Base-by-base conservation (phyloP, 2,888 invertebrate species). In the Ctenicera cuprea region DNA sequence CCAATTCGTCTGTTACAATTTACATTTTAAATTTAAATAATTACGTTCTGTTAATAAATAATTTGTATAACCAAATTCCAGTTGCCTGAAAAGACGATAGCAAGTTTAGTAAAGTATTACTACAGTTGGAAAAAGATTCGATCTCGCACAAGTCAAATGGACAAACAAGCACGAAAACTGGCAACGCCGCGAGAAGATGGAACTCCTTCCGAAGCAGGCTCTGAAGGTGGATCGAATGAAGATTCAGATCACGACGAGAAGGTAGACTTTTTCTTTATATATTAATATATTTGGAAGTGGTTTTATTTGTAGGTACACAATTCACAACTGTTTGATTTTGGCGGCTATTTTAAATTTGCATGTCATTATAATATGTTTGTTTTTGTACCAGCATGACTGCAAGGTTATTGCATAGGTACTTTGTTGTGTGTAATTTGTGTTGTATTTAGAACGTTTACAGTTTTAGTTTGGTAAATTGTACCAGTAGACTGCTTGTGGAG, bases 81-180 rank as follows among this genome's bases (percentile, higher is more conserved):
- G 97, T 89, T 98, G 82, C 98, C 98, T 37, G 98, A 98, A 86
- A 99, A 99, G 89, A 95, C 97, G 59, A 97, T 98, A 85, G 96
- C 97, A 57, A 95, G 95, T 81, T 89, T 99, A 82, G 98, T 99
- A 0, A 97, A 97, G 87, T 98, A 98, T 87, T 99, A 98, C 87
- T 99, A 99, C 86, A 96, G 97, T 83, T 98, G 98, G 98, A 99
- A 99, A 87, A 98, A 98, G 87, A 96, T 97, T 20, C 89, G 97
- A 81, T 94, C 95, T 82, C 92, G 97, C 72, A 96, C 95, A 68
- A 97, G 97, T 82, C 89, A 97, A 41, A 98, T 98, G 96, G 98
- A 98, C 88, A 89, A 93, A 78, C 94, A 94, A 84, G 94, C 93
- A 1, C 89, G 91, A 76, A 93, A 92, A 85, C 86, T 93, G 74